Conservation (phyloP, 2,797 vertebrate species). For the Mus spretus region DNA sequence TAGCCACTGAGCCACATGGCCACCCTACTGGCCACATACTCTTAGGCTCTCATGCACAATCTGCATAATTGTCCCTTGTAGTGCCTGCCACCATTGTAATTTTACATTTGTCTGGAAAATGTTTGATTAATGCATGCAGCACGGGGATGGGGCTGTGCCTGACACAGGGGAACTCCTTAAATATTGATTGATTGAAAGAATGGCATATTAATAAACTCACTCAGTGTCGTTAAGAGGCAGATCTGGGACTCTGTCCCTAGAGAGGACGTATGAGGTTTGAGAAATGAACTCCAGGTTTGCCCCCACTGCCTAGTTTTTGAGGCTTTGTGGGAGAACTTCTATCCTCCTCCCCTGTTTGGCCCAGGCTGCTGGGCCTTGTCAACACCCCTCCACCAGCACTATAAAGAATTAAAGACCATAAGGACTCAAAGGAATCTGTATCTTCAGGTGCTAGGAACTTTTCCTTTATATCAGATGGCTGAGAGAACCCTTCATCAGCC, state of each 20-base stretch:
- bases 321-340: slow-evolving; percentile 17
- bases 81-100: slow-evolving; percentile 20
- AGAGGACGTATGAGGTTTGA: slow-evolving; percentile 3
- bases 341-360: background rate
- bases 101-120: slow-evolving; percentile 69
- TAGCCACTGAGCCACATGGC: background rate
- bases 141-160: slow-evolving; percentile 29
- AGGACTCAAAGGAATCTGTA: slow-evolving; percentile 16
- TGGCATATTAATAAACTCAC: slow-evolving; percentile 69
- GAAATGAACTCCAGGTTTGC: slow-evolving; percentile 24
- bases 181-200: slow-evolving; percentile 74
- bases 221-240: slow-evolving; percentile 56
- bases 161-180: slow-evolving; percentile 62
- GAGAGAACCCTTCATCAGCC: slow-evolving; percentile 45
- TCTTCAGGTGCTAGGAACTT: slow-evolving; percentile 43
- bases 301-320: slow-evolving; percentile 16
- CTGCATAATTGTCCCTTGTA: background rate
- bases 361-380: slow-evolving; percentile 28
- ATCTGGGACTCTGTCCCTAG: slow-evolving; percentile 34
- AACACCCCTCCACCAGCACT: background rate
- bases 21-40: background rate
- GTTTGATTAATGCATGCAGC: slow-evolving; percentile 67
- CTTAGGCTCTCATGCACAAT: background rate
- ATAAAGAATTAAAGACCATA: slow-evolving; percentile 53
- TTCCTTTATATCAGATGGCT: slow-evolving; percentile 56